These are phyloP conservation scores for Hydrolagus affinis DNA, from an alignment of 2,113 vertebrate species.

Conservation along the genomic window DNA sequence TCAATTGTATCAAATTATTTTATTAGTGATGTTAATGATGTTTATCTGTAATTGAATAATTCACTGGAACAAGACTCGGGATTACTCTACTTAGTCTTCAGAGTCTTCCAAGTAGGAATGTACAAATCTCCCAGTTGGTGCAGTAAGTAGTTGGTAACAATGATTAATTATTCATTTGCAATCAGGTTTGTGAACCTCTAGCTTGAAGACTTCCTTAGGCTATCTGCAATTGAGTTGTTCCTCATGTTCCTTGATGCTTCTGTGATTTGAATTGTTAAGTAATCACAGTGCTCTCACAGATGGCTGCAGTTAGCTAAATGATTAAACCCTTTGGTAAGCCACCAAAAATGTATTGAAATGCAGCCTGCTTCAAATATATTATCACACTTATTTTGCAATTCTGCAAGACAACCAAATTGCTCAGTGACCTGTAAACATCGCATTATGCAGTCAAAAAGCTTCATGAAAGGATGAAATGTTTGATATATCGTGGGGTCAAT, in stretches of 20 bases:
- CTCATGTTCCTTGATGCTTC: constrained; percentile 29
- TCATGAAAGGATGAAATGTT: constrained; percentile 3
- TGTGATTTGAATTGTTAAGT: constrained; percentile 31
- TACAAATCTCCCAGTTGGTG: constrained; percentile 2
- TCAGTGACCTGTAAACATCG: constrained; percentile 12
- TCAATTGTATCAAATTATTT: background rate
- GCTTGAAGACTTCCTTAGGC: constrained; percentile 19
- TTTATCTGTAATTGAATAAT: background rate
- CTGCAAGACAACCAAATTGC: constrained; percentile 26
- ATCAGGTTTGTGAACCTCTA: constrained; percentile 25
- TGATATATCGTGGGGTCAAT: constrained; percentile 28
- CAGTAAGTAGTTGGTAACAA: constrained; percentile 14
- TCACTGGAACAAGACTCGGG: background rate
- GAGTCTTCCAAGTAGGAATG: background rate
- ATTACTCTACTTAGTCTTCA: background rate
- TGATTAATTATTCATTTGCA: constrained; percentile 33
- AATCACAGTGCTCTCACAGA: constrained; percentile 29
- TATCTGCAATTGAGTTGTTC: constrained; percentile 26
- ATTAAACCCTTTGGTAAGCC: constrained; percentile 27
- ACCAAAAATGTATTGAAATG: constrained; percentile 16
- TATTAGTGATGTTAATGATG: background rate
- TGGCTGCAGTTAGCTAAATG: constrained; percentile 30
- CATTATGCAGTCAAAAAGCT: constrained; percentile 27
- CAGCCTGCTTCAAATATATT: constrained; percentile 13
- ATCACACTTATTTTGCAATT: constrained; percentile 28